Conservation (phyloP, 2,113 vertebrate species). For the Osmerus eperlanus region DNA sequence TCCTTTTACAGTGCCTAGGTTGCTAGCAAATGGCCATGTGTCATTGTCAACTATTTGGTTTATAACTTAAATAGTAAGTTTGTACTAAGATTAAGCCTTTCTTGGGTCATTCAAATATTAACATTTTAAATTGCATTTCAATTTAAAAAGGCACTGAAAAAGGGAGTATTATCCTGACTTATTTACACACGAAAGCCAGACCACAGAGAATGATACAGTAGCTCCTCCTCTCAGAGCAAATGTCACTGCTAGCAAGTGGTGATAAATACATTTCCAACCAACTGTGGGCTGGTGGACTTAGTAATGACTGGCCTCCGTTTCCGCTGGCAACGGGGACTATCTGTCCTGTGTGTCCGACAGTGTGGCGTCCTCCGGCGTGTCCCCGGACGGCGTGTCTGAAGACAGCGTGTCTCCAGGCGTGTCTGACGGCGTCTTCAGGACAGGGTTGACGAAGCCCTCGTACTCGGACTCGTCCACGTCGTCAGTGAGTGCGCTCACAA, state of each 20-base stretch:
- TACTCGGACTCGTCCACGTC: slow-evolving; percentile 84
- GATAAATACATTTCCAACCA: slow-evolving; percentile 29
- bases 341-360: slow-evolving; percentile 73
- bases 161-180: no score
- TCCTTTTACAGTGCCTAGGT: no score
- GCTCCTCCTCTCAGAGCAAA: not conserved
- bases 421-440: slow-evolving; percentile 78
- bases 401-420: not conserved
- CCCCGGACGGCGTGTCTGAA: slow-evolving; percentile 7
- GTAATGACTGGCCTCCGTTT: not conserved
- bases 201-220: not conserved
- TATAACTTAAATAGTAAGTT: not conserved
- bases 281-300: slow-evolving; percentile 48
- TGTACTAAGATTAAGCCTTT: not conserved
- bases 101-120: not conserved
- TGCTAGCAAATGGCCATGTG: no score
- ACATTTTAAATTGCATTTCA: not conserved
- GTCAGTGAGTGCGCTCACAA: slow-evolving; percentile 85
- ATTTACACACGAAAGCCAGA: not conserved
- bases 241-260: slow-evolving; percentile 28
- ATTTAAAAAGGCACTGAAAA: not conserved
- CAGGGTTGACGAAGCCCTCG: slow-evolving; percentile 90
- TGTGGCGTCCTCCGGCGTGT: slow-evolving; percentile 43
- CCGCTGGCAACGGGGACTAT: slow-evolving; percentile 64
- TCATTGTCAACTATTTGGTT: not conserved